Evolutionary conservation across 1,140 invertebrate species (phyloP), one percentile per base, ranked within the genome.

Genomic region (Zaprionus taronus): DNA sequence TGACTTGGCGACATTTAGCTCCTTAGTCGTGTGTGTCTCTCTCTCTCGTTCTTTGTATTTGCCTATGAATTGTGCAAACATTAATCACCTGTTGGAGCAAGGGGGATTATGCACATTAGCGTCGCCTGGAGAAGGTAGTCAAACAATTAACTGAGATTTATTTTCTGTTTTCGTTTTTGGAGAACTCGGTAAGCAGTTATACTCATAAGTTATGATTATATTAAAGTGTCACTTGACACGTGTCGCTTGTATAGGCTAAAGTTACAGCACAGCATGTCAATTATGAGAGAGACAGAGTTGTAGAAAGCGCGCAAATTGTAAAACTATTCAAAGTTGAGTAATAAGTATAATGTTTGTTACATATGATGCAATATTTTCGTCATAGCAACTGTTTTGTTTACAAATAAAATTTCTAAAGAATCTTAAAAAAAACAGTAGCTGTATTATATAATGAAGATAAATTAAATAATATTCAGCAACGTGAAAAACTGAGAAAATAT

Each of bases 51-150:
- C 44, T 65, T 14, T 51, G 22, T 63, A 44, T 72, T 56, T 64
- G 38, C 38, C 47, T 78, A 84, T 60, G 69, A 71, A 83, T 77
- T 70, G 81, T 75, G 80, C 81, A 84, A 89, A 87, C 82, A 87
- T 87, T 66, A 80, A 79, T 79, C 77, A 72, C 55, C 47, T 65
- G 38, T 5, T 12, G n/a, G 12, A 15, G 17, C 26, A 34, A 12
- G 62, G 5, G 38, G 70, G 65, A 80, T 77, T 80, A 69, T 80
- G 74, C 69, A 61, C 51, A 60, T 64, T 77, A 55, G 26, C 65
- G 53, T 31, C 26, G 64, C 49, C 53, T 44, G 55, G 17, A 36
- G 28, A 56, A 38, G 41, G 41, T 47, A 47, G n/a, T 2, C 47
- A 20, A 51, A 51, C 20, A 51, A 20, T 51, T 2, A 51, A 24